Percentiles rank a stretch among this genome's conserved stretches.
Evolutionary conservation across 2,888 invertebrate species (phyloP).

Genomic region (Trichopoda pennipes): DNA sequence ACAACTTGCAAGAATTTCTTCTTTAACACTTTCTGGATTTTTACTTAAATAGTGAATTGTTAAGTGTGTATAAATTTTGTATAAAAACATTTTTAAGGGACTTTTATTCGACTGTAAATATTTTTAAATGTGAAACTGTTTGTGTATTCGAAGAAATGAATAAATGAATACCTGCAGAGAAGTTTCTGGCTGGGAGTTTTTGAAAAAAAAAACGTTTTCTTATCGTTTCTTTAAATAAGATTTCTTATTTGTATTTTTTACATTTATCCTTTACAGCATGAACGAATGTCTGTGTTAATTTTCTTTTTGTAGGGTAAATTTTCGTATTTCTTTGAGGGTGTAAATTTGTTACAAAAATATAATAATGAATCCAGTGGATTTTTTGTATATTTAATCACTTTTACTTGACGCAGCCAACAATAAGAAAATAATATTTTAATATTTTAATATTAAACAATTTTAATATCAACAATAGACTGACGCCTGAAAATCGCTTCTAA

Average conservation of each 20-base stretch:
- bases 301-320: conserved; percentile 28
- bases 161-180: conserved; percentile 17
- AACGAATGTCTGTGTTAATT: background rate
- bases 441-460: too few relatives aligned
- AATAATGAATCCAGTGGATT: conserved; percentile 66
- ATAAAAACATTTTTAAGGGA: conserved; percentile 8
- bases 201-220: conserved; percentile 61
- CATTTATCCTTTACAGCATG: conserved; percentile 13
- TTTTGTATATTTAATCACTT: conserved; percentile 63
- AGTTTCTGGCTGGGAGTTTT: conserved; percentile 51
- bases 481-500: too few relatives aligned
- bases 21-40: conserved; percentile 22
- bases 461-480: too few relatives aligned
- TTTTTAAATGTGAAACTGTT: background rate
- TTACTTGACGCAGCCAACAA: conserved; percentile 23
- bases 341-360: conserved; percentile 59
- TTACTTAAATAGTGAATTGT: conserved; percentile 45
- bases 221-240: conserved; percentile 58
- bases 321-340: conserved; percentile 49
- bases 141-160: too few relatives aligned
- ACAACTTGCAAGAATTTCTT: conserved; percentile 31
- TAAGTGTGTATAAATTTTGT: conserved; percentile 1
- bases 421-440: background rate
- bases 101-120: conserved; percentile 6
- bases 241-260: conserved; percentile 25